Conservation (phyloP, 2,797 vertebrate species). For the Cygnus olor region DNA sequence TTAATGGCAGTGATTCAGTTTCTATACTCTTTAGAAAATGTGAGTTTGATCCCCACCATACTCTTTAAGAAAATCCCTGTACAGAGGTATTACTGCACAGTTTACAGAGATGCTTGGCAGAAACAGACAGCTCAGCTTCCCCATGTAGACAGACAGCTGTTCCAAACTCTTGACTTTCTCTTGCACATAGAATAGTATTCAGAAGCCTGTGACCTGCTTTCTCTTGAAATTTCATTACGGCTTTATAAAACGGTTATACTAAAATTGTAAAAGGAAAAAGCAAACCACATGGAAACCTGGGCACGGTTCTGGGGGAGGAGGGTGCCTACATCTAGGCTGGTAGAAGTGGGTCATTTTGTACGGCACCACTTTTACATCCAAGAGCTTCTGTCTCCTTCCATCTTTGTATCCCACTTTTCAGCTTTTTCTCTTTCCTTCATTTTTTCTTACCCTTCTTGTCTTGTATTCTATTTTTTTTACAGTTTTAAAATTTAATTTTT, state of each 20-base stretch:
- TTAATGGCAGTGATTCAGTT: background rate
- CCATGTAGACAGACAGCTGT: accelerated
- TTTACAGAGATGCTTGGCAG: background rate
- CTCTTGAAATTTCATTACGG: background rate
- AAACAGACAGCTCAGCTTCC: background rate
- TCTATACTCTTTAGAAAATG: background rate
- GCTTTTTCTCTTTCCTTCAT: background rate
- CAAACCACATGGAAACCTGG: background rate
- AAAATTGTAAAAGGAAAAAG: background rate
- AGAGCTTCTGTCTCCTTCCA: background rate
- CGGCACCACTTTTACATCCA: background rate
- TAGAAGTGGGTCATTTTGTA: background rate
- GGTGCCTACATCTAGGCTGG: background rate
- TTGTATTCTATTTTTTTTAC: background rate
- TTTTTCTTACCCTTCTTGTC: background rate
- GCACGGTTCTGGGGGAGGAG: background rate
- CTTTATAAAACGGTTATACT: background rate
- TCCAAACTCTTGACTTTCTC: background rate
- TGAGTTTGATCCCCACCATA: background rate
- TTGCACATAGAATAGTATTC: background rate
- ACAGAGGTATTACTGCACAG: background rate
- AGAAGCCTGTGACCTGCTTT: conserved; percentile 1
- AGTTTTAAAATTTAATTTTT: background rate
- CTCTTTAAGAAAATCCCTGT: background rate
- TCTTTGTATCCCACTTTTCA: background rate